Evolutionary conservation across 2,888 invertebrate genomes (phyloP).

Genomic region (Rhimphoctona megacephalus): DNA sequence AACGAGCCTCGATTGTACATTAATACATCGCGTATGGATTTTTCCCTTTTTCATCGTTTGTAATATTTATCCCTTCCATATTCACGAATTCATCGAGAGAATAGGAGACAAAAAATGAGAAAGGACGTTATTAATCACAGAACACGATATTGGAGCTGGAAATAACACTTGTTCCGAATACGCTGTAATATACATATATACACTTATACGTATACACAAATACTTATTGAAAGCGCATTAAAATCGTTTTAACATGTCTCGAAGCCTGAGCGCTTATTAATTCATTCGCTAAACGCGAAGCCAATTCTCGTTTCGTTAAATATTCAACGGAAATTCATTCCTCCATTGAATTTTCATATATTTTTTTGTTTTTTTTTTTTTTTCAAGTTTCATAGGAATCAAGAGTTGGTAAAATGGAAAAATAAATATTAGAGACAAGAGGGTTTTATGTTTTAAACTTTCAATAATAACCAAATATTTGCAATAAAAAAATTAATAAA

Average conservation of each 20-base stretch:
- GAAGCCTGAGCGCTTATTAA: constrained; percentile 42
- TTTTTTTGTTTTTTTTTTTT: neutral
- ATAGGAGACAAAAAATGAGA: neutral
- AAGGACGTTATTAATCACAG: neutral
- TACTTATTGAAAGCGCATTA: constrained; percentile 3
- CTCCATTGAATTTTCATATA: constrained; percentile 16
- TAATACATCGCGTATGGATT: neutral
- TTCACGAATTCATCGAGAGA: constrained; percentile 5
- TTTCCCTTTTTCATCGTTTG: constrained; percentile 8
- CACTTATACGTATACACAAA: neutral
- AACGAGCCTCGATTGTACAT: neutral
- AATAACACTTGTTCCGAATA: neutral
- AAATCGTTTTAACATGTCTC: constrained; percentile 42
- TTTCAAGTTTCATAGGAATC: neutral
- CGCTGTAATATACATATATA: neutral
- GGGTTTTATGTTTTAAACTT: neutral
- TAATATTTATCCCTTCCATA: constrained; percentile 36
- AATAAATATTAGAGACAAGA: neutral
- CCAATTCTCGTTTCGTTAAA: constrained; percentile 39
- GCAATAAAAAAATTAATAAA: neutral
- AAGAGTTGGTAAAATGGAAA: neutral
- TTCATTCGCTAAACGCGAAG: constrained; percentile 36
- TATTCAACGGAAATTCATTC: constrained; percentile 52
- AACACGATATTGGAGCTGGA: constrained; percentile 6
- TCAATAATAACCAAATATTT: neutral